Percentiles rank a stretch among this genome's conserved stretches.
Conservation (phyloP, 2,888 invertebrate genomes). For the Eupeodes latifasciatus region DNA sequence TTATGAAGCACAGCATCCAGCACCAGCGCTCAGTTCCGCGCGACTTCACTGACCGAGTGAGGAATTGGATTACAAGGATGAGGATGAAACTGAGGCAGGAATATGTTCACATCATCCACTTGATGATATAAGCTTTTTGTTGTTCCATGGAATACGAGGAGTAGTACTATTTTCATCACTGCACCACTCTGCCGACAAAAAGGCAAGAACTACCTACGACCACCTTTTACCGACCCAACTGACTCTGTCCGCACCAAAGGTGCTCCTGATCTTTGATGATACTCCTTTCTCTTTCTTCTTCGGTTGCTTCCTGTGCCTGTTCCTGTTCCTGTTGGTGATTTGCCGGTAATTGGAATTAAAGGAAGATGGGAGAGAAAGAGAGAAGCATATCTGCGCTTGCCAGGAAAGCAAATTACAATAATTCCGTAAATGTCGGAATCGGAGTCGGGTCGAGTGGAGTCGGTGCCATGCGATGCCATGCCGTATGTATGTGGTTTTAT, state of each 20-base stretch:
- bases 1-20: slow-evolving; percentile 28
- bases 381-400: slow-evolving; percentile 62
- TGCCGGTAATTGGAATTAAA: slow-evolving; percentile 72
- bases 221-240: too few relatives aligned
- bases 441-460: too few relatives aligned
- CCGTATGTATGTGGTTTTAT: slow-evolving; percentile 53
- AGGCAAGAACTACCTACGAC: not conserved
- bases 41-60: slow-evolving; percentile 42
- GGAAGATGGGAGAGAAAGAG: slow-evolving; percentile 67
- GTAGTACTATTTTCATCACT: not conserved
- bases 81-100: slow-evolving; percentile 42
- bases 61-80: not conserved
- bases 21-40: slow-evolving; percentile 46
- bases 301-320: too few relatives aligned
- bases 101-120: slow-evolving; percentile 73
- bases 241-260: slow-evolving; percentile 44
- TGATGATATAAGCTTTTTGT: slow-evolving; percentile 72
- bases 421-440: slow-evolving; percentile 43
- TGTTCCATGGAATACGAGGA: slow-evolving; percentile 29
- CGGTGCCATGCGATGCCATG: not conserved
- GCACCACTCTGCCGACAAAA: slow-evolving; percentile 16
- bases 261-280: slow-evolving; percentile 37
- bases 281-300: too few relatives aligned
- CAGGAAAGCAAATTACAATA: slow-evolving; percentile 74
- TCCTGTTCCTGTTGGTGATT: slow-evolving; percentile 50